phyloP scores from a whole-genome alignment of 64 coral and sea anemone genomes.

The Montipora cactus region DNA sequence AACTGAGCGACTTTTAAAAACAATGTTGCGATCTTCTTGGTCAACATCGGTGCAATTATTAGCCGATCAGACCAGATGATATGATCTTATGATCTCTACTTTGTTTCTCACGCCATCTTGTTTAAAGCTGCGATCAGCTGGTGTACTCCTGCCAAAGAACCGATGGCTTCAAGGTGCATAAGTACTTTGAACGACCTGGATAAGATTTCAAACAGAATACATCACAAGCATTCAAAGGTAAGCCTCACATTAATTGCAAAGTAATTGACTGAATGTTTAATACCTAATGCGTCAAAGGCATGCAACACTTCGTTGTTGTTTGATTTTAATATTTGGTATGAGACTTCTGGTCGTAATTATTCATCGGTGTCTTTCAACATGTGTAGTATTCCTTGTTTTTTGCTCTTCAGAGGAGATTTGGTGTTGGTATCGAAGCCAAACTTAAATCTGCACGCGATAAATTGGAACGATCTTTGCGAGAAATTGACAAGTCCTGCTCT shows the following conservation, averaged over 20 bases:
- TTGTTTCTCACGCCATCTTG: not conserved
- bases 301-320: not conserved
- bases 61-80: not conserved
- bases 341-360: not conserved
- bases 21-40: constrained; percentile 20
- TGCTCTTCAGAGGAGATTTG: constrained; percentile 45
- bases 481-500: constrained; percentile 3
- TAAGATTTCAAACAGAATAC: constrained; percentile 83
- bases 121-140: not conserved
- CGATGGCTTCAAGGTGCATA: constrained; percentile 88
- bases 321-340: not conserved
- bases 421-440: constrained; percentile 65
- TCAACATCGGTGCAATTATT: constrained; percentile 9
- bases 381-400: not conserved
- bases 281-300: no score
- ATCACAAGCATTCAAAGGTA: constrained; percentile 86
- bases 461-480: constrained; percentile 49
- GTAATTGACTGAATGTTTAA: no score
- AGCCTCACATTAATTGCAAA: not conserved
- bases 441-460: constrained; percentile 67
- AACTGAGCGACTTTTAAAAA: not conserved
- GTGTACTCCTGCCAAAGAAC: not conserved
- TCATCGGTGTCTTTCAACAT: not conserved
- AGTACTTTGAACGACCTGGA: constrained; percentile 87
- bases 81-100: not conserved